Conservation (phyloP, 2,797 vertebrate genomes). For the Acanthurus tractus region DNA sequence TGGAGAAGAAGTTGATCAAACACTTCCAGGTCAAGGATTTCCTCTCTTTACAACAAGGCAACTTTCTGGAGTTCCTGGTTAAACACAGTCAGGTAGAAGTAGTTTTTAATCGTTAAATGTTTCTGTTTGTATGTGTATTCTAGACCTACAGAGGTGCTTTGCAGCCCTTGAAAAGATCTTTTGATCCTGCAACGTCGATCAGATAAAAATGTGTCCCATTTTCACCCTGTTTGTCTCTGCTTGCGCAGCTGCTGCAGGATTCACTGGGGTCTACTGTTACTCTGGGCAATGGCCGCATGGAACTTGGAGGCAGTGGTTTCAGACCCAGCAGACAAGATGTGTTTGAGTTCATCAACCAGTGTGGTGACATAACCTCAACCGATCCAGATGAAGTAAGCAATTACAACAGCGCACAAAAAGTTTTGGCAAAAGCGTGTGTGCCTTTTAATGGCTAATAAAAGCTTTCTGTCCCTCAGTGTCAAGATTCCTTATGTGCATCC, state of each 20-base stretch:
- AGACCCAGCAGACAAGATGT: constrained; percentile 85
- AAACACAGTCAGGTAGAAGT: constrained; percentile 81
- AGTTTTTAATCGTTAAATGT: background rate
- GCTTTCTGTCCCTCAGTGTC: background rate
- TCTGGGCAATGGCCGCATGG: constrained; percentile 60
- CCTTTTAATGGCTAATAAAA: too few relatives aligned
- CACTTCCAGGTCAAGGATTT: constrained; percentile 84
- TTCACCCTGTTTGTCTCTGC: background rate
- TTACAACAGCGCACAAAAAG: background rate
- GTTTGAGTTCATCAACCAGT: constrained; percentile 88
- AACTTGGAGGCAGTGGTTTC: constrained; percentile 63
- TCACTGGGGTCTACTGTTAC: constrained; percentile 76
- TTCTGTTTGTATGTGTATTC: background rate
- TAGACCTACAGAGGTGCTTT: background rate
- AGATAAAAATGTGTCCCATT: background rate
- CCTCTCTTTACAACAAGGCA: constrained; percentile 79
- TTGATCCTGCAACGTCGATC: background rate
- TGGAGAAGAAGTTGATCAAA: constrained; percentile 83
- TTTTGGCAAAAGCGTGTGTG: background rate
- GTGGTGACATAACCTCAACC: constrained; percentile 63
- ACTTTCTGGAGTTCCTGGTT: constrained; percentile 84
- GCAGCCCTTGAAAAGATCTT: background rate
- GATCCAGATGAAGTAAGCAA: constrained; percentile 79
- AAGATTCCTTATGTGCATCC: background rate
- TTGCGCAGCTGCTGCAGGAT: constrained; percentile 82